phyloP scores from a whole-genome alignment of 2,113 vertebrate species.

The Phylloscopus trochiloides region DNA sequence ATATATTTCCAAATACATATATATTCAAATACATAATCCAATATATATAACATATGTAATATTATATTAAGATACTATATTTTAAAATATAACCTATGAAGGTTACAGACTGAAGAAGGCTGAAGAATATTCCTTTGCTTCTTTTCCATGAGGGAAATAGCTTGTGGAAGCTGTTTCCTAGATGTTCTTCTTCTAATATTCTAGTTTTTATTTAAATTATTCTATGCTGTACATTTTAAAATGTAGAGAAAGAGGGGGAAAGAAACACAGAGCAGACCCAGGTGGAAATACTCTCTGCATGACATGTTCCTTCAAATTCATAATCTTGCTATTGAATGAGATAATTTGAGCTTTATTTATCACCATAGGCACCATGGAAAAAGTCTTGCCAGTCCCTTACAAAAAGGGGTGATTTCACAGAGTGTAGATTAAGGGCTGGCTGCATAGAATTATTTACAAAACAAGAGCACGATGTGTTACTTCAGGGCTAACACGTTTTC shows the following conservation, averaged over 20 bases:
- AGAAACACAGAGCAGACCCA: background rate
- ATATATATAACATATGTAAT: background rate
- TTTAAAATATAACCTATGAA: background rate
- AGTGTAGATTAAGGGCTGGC: background rate
- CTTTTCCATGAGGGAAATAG: background rate
- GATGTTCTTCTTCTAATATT: background rate
- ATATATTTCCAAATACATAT: background rate
- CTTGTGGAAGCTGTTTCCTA: background rate
- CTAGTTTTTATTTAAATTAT: background rate
- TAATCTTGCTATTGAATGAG: background rate
- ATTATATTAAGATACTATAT: background rate
- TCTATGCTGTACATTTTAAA: background rate
- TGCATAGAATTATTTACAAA: background rate
- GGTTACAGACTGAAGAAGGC: background rate
- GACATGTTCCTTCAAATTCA: background rate
- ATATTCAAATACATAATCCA: background rate
- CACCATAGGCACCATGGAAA: background rate
- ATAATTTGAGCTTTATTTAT: background rate
- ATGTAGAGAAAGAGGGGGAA: background rate
- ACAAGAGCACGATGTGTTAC: background rate
- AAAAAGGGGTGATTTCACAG: background rate
- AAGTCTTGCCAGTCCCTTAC: background rate
- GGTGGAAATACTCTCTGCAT: background rate
- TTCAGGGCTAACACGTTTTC: background rate
- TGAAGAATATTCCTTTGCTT: background rate